Evolutionary conservation across 2,888 invertebrate genomes (phyloP).

Genomic region (Conus canariensis): DNA sequence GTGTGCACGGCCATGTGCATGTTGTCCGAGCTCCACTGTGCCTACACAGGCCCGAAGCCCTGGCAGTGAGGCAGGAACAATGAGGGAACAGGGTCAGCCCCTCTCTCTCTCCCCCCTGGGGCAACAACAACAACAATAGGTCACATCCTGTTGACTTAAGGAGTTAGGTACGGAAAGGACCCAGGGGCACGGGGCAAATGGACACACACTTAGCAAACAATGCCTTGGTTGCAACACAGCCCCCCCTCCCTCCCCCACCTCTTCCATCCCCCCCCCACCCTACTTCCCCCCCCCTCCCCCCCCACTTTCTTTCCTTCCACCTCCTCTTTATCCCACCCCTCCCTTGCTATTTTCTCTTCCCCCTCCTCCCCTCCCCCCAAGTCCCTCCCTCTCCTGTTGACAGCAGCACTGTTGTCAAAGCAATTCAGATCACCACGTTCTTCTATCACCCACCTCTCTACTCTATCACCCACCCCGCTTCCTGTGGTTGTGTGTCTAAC

Average conservation of each 20-base stretch:
- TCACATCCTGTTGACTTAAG: conserved; percentile 16
- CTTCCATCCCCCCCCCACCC: background rate
- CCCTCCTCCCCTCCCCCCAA: background rate
- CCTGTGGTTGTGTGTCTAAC: too few species aligned
- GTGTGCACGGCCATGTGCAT: background rate
- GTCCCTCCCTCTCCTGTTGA: too few species aligned
- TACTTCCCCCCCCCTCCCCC: background rate
- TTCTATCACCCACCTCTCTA: too few species aligned
- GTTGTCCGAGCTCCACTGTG: background rate
- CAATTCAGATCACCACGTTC: too few species aligned
- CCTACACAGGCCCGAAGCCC: too few species aligned
- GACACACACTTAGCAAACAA: conserved; percentile 19
- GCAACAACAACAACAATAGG: background rate
- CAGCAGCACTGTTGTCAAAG: too few species aligned
- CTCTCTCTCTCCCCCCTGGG: background rate
- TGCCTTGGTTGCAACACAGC: background rate
- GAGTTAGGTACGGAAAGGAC: background rate
- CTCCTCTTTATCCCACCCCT: background rate
- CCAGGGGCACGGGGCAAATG: conserved; percentile 6
- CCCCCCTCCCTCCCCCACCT: background rate
- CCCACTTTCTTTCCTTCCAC: background rate
- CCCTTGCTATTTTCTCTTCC: background rate
- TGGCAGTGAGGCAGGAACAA: too few species aligned
- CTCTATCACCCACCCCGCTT: too few species aligned
- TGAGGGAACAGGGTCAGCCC: background rate